Base-by-base conservation (phyloP, 2,113 vertebrate genomes). In the Xenus cinereus region DNA sequence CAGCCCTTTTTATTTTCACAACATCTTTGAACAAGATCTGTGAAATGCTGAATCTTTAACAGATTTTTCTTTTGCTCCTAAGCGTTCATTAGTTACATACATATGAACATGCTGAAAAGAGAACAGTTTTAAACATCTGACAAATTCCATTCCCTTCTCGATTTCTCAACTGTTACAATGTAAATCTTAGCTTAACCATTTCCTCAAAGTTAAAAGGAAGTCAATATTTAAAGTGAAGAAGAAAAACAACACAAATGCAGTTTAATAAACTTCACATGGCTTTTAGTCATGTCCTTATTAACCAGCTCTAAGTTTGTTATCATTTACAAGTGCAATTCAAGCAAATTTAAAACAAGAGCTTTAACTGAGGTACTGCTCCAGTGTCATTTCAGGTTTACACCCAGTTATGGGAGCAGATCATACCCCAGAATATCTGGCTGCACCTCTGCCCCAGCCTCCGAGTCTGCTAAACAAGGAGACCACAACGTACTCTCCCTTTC, bases 61-160 rank as follows among this genome's bases (percentile, higher is more conserved):
- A 93, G 90, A 82, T 84, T 95, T 87, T 87, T 95, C 90, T 90
- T 66, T 64, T 53, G 48, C 62, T 95, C 67, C 57, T 66, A 32
- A 81, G 69, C 9, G 53, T 84, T 95, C 92, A 87, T 97, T 95
- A 97, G 83, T 95, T 90, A 87, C 76, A 84, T 19, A 73, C 73
- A 64, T 19, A 64, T 0, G 32, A 81, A 68, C 66, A 72, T 0
- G 1, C 63, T 43, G 84, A 95, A 94, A 75, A 92, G 81, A 62
- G 92, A 95, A 77, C 50, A 81, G 76, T 76, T 91, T 91, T 84
- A 96, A 97, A 89, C 92, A 95, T 92, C 92, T 92, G 96, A 96
- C 92, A 82, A 75, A 95, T 97, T 93, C 90, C 90, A 94, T 57
- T 79, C 82, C 71, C 79, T 91, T 84, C 88, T 89, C 88, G 64